Conservation (phyloP, 1,140 invertebrate genomes). For the Schlechtendalia chinensis region DNA sequence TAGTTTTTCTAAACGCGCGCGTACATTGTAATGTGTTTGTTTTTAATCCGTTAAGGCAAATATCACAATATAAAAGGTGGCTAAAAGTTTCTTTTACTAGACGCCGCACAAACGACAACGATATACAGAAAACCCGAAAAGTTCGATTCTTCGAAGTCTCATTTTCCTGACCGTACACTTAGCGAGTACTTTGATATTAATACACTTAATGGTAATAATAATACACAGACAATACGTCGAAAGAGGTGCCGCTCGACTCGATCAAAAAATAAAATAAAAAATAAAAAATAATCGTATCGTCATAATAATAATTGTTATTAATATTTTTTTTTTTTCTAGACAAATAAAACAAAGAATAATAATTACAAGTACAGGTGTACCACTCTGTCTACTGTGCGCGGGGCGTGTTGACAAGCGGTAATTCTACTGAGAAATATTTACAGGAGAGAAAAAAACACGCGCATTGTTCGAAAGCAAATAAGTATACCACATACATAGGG, state of each 20-base stretch:
- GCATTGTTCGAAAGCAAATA: conserved; percentile 47
- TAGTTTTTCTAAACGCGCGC: background rate
- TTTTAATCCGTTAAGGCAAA: background rate
- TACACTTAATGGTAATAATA: background rate
- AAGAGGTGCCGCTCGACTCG: no score
- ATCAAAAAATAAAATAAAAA: no score
- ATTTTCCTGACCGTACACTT: background rate
- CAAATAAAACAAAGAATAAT: background rate
- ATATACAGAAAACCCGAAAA: background rate
- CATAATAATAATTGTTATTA: no score
- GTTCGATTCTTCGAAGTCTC: background rate
- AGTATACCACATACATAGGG: conserved; percentile 24
- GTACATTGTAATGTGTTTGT: background rate
- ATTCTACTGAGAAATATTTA: background rate
- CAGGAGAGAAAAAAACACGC: background rate
- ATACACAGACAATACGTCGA: no score
- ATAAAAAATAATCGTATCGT: no score
- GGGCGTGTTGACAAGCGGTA: background rate
- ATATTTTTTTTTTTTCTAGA: background rate
- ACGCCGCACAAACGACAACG: no score
- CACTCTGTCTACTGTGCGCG: background rate
- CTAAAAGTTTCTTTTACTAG: conserved; percentile 16
- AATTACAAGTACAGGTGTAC: background rate
- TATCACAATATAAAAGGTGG: conserved; percentile 13
- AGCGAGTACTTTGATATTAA: background rate